Conservation (phyloP, 2,113 vertebrate species). For the Siphamia tubifer region DNA sequence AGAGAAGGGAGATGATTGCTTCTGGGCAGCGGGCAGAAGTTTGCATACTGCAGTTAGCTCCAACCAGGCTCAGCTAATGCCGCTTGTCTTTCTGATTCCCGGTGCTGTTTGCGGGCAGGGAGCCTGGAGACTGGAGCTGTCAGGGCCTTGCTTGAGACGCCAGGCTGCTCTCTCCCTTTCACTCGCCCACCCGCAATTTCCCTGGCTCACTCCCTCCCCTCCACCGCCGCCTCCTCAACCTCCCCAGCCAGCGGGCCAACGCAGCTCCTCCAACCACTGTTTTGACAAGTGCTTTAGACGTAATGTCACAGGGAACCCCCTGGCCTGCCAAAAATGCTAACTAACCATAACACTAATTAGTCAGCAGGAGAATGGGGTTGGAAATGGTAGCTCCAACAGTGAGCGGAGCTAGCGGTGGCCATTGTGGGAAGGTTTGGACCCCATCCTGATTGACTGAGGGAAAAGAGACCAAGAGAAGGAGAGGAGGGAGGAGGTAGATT, state of each 20-base stretch:
- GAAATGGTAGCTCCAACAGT: conserved; percentile 61
- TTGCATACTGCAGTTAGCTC: conserved; percentile 26
- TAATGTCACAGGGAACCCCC: conserved; percentile 73
- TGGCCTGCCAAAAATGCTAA: conserved; percentile 72
- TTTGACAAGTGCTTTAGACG: conserved; percentile 80
- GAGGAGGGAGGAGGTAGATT: background rate
- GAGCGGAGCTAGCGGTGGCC: conserved; percentile 36
- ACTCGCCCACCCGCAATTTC: conserved; percentile 54
- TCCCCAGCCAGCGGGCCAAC: conserved; percentile 36
- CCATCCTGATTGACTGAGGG: conserved; percentile 67
- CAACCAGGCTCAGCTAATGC: conserved; percentile 45
- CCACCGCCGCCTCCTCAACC: conserved; percentile 10
- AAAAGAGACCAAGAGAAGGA: conserved; percentile 16
- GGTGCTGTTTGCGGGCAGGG: conserved; percentile 48
- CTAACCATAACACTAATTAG: conserved; percentile 80
- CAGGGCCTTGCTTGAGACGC: conserved; percentile 49
- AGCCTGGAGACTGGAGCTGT: conserved; percentile 63
- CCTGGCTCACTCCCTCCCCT: conserved; percentile 9
- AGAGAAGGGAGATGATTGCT: conserved; percentile 8
- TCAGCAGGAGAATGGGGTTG: conserved; percentile 61
- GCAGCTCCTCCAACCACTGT: conserved; percentile 57
- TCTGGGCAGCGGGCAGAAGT: conserved; percentile 15
- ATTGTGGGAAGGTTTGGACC: conserved; percentile 61
- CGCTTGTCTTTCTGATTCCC: conserved; percentile 39
- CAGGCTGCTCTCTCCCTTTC: conserved; percentile 31